Evolutionary conservation across 2,797 vertebrate species (phyloP).

Genomic region (Echeneis naucrates): DNA sequence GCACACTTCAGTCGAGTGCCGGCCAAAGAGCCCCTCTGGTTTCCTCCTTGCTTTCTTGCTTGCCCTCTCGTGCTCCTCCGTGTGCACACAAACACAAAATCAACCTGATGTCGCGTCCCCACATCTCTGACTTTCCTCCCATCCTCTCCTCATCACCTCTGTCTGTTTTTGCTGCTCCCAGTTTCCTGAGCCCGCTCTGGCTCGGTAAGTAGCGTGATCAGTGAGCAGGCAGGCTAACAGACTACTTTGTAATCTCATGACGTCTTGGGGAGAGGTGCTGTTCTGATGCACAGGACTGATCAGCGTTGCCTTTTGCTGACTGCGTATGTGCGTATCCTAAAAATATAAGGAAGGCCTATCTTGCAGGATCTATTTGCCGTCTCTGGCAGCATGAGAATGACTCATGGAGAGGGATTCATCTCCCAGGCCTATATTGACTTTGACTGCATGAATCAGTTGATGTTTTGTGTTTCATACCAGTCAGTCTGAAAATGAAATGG

Average conservation of each 20-base stretch:
- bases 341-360: slow-evolving; percentile 24
- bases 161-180: slow-evolving; percentile 27
- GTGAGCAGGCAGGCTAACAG: slow-evolving; percentile 42
- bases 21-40: slow-evolving; percentile 53
- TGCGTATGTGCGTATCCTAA: slow-evolving; percentile 35
- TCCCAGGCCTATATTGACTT: slow-evolving; percentile 7
- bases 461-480: slow-evolving; percentile 24
- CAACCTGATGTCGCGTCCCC: slow-evolving; percentile 9
- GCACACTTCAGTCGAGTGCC: slow-evolving; percentile 65
- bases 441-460: slow-evolving; percentile 22
- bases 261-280: slow-evolving; percentile 32
- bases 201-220: slow-evolving; percentile 20
- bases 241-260: slow-evolving; percentile 57
- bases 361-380: slow-evolving; percentile 29
- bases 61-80: background rate
- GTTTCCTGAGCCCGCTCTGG: slow-evolving; percentile 29
- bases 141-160: slow-evolving; percentile 20
- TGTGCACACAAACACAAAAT: slow-evolving; percentile 40
- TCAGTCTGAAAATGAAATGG: slow-evolving; percentile 14
- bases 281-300: slow-evolving; percentile 23
- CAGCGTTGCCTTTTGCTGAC: slow-evolving; percentile 20
- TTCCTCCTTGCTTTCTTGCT: slow-evolving; percentile 30
- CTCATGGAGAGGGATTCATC: slow-evolving; percentile 51
- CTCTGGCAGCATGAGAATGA: slow-evolving; percentile 64
- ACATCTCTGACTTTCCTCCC: slow-evolving; percentile 13